Evolutionary conservation across 2,888 invertebrate genomes (phyloP), one percentile per base, ranked within the genome.

Genomic region (Syritta pipiens): DNA sequence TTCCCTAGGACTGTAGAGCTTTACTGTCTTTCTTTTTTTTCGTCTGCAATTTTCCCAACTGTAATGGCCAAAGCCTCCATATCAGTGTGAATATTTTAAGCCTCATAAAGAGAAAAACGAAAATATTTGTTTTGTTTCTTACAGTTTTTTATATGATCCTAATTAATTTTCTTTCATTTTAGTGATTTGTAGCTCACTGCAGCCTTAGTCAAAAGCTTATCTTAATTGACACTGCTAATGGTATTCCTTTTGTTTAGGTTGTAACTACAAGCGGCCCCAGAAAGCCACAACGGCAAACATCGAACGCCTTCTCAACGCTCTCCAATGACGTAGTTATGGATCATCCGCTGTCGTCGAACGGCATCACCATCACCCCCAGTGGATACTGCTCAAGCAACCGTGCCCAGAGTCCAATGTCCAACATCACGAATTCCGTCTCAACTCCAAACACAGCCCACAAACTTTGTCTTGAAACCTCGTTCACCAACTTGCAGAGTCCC

Each of bases 241-340:
- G 7, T 7, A 32, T 12, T 24, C 19, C 57, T 67, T 62, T 81
- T 69, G 86, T 87, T 74, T 87, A 94, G 94, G 94, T 94, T 92
- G 91, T 94, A 92, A 93, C 93, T 81, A 92, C 94, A 84, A 91
- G 93, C 86, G 95, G 95, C 49, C 95, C 95, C 81, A 92, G 93
- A 76, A 95, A 95, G 88, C 95, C 95, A 7, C 93, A 93, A 86
- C 91, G 94, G 53, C 89, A 85, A 85, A 86, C 88, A 76, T 87
- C 88, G 24, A 88, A 88, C 84, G 89, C 88, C 82, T 89, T 87
- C 82, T 88, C 89, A 53, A 89, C 87, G 20, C 82, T 86, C 53
- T 88, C 90, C 49, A 86, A 88, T 65, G 87, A 88, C 40, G 82
- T 85, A 79, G 82, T 37, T 9, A 12, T 74, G 44, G 79, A 79